phyloP scores from a whole-genome alignment of 2,797 vertebrate genomes.

The Sebastes jordani region DNA sequence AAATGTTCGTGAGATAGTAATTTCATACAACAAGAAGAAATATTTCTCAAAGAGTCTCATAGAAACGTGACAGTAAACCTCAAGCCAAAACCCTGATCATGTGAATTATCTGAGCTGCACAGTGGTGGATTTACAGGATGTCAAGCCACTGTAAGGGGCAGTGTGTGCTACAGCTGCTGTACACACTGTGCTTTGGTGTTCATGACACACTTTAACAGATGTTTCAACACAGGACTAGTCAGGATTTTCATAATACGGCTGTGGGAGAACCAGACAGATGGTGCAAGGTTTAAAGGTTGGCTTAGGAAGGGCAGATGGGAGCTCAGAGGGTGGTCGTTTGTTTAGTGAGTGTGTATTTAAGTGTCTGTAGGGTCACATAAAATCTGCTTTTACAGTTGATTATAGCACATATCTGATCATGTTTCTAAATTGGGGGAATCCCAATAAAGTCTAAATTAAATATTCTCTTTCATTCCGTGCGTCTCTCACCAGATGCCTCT shows the following conservation, averaged over 20 bases:
- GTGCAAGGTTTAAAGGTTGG: background rate
- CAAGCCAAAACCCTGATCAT: background rate
- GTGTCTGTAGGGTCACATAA: background rate
- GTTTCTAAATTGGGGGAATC: background rate
- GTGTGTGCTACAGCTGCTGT: background rate
- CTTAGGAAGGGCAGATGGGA: background rate
- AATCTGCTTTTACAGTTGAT: background rate
- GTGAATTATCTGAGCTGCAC: background rate
- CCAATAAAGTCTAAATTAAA: background rate
- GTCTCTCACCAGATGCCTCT: conserved; percentile 94
- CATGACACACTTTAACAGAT: conserved; percentile 12
- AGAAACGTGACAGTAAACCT: background rate
- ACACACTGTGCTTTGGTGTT: background rate
- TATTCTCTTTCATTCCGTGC: background rate
- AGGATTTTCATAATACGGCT: background rate
- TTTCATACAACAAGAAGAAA: too few species aligned
- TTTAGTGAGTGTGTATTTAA: background rate
- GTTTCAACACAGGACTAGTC: conserved; percentile 11
- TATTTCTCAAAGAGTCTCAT: background rate
- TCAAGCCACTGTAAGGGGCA: background rate
- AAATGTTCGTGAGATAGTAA: too few species aligned
- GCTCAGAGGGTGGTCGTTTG: background rate
- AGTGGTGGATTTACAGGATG: background rate
- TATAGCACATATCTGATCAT: background rate
- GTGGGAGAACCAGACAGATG: background rate